Evolutionary conservation across 2,888 invertebrate genomes (phyloP).

Genomic region (Drosophila macrospina): DNA sequence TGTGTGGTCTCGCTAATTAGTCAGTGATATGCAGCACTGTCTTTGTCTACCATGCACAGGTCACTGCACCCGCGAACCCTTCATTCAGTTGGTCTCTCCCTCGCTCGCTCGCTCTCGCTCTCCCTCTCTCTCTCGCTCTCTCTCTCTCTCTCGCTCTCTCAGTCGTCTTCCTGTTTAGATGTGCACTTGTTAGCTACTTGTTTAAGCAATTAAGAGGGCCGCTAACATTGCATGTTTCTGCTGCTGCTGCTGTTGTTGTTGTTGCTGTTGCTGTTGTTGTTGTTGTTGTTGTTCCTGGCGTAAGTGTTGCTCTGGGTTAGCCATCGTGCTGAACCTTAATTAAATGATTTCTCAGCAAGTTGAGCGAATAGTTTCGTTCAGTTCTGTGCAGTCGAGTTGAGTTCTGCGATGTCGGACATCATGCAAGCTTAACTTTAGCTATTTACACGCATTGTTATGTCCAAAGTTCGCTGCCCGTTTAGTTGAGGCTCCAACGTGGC

Average conservation of each 20-base stretch:
- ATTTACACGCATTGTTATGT: conserved; percentile 73
- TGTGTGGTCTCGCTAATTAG: conserved; percentile 50
- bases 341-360: conserved; percentile 78
- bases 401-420: conserved; percentile 38
- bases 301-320: conserved; percentile 26
- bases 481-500: conserved; percentile 28
- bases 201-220: conserved; percentile 75
- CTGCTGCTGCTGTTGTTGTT: conserved; percentile 27
- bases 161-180: conserved; percentile 22
- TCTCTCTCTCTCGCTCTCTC: conserved; percentile 3
- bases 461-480: conserved; percentile 49
- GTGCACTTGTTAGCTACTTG: conserved; percentile 73
- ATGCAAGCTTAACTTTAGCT: conserved; percentile 67
- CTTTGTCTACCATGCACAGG: conserved; percentile 39
- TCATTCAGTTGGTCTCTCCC: too few species aligned
- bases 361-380: conserved; percentile 51
- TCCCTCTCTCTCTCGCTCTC: not conserved
- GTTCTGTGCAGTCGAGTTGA: conserved; percentile 28
- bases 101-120: not conserved
- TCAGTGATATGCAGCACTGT: conserved; percentile 27
- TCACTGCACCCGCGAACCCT: conserved; percentile 56
- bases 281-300: conserved; percentile 30
- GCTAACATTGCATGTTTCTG: conserved; percentile 58
- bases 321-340: conserved; percentile 63
- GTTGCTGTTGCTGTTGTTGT: conserved; percentile 25